Evolutionary conservation across 2,113 vertebrate species (phyloP), one percentile per base, ranked within the genome.

Genomic region (Elanus axillaris): DNA sequence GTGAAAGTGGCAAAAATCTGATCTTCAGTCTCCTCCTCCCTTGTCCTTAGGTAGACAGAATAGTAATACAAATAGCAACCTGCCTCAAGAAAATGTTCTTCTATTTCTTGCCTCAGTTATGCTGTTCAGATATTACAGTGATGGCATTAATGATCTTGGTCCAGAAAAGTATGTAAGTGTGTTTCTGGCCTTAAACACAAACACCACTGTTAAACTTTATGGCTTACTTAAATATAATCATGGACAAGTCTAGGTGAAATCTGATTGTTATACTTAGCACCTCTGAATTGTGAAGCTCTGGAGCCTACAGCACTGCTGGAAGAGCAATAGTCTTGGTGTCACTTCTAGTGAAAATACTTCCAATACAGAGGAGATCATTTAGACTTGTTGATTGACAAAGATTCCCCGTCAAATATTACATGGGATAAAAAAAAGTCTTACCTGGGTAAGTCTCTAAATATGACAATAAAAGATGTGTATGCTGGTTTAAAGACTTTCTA

Each of bases 221-320:
- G 55, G 58, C 21, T 86, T 69, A 52, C 23, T 74, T 73, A 90
- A 88, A 45, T 45, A 31, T 59, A 69, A 93, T 77, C 59, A 76
- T 47, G 47, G 59, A 77, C 78, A 86, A 80, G 27, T 45, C 32
- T 84, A 40, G 80, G 47, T 58, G 78, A 93, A 88, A 90, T 79
- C 63, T 88, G 82, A 94, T 53, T 83, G 71, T 55, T 92, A 0
- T 66, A 74, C 75, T 96, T 96, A 83, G 60, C 95, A 86, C 90
- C 64, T 94, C 75, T 77, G 75, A 92, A 74, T n/a, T 45, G 4
- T 55, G 43, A 34, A 88, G 50, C 4, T 93, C 40, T 90, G 56
- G 59, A 92, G 95, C 71, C 92, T 95, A 93, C 86, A 93, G 79
- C 88, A 94, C 29, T 8, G 55, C 18, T 69, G 34, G 48, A 67